Evolutionary conservation across 2,797 vertebrate genomes (phyloP).

Genomic region (Anolis apletophallus): DNA sequence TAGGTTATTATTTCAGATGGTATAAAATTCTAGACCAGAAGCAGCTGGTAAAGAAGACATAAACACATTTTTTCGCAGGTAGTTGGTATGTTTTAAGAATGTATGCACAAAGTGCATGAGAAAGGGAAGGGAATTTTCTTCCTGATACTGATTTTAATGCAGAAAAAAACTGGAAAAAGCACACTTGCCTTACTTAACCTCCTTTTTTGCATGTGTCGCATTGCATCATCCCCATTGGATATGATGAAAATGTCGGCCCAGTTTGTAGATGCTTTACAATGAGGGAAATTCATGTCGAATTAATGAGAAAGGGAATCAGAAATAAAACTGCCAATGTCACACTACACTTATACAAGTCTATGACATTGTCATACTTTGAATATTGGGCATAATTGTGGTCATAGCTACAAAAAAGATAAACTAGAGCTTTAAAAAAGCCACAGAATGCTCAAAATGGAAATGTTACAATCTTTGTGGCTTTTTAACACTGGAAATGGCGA

Average conservation of each 20-base stretch:
- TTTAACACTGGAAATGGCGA: no score
- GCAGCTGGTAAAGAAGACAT: background rate
- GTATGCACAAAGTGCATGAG: background rate
- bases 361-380: background rate
- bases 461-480: constrained; percentile 18
- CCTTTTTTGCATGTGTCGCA: background rate
- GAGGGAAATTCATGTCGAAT: background rate
- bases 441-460: background rate
- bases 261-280: background rate
- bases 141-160: background rate
- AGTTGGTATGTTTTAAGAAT: no score
- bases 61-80: background rate
- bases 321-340: background rate
- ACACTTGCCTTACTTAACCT: background rate
- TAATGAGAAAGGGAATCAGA: background rate
- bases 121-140: background rate
- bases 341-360: background rate
- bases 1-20: background rate
- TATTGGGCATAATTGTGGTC: background rate
- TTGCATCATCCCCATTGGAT: background rate
- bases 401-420: background rate
- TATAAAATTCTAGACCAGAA: constrained; percentile 1
- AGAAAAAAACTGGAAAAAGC: background rate
- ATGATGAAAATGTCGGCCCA: background rate
- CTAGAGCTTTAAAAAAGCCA: background rate